Percentiles rank a stretch among this genome's conserved stretches.
Evolutionary conservation across 1,140 invertebrate genomes (phyloP).

Genomic region (Calephelis nemesis): DNA sequence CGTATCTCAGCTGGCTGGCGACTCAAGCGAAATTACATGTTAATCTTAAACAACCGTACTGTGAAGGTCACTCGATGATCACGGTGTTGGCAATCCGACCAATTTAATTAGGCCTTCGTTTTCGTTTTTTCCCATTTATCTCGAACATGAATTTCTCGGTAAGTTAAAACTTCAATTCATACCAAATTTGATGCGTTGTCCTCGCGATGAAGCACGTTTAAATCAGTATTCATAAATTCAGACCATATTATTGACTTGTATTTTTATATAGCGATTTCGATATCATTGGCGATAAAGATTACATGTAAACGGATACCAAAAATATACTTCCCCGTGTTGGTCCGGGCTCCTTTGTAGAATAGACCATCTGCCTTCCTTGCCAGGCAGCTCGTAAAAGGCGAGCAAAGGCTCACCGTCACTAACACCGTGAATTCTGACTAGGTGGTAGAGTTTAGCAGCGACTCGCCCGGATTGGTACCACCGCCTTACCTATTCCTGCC

Average conservation of each 20-base stretch:
- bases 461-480: too few relatives aligned
- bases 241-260: too few relatives aligned
- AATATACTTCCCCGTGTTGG: too few relatives aligned
- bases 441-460: too few relatives aligned
- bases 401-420: too few relatives aligned
- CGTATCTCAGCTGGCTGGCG: constrained; percentile 30
- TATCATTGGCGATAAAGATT: background rate
- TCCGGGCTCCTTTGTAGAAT: too few relatives aligned
- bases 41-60: constrained; percentile 39
- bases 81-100: constrained; percentile 36
- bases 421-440: too few relatives aligned
- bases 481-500: too few relatives aligned
- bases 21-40: constrained; percentile 28
- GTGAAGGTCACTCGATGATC: constrained; percentile 47
- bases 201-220: constrained; percentile 3
- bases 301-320: too few relatives aligned
- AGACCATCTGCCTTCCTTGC: too few relatives aligned
- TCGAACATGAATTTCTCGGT: constrained; percentile 6
- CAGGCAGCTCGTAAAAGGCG: too few relatives aligned
- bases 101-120: constrained; percentile 35
- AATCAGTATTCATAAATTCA: too few relatives aligned
- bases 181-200: background rate
- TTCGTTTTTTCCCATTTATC: constrained; percentile 30
- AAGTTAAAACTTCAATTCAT: constrained; percentile 1
- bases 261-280: background rate